phyloP scores from a whole-genome alignment of 2,888 invertebrate species.

The Xestia ashworthii region DNA sequence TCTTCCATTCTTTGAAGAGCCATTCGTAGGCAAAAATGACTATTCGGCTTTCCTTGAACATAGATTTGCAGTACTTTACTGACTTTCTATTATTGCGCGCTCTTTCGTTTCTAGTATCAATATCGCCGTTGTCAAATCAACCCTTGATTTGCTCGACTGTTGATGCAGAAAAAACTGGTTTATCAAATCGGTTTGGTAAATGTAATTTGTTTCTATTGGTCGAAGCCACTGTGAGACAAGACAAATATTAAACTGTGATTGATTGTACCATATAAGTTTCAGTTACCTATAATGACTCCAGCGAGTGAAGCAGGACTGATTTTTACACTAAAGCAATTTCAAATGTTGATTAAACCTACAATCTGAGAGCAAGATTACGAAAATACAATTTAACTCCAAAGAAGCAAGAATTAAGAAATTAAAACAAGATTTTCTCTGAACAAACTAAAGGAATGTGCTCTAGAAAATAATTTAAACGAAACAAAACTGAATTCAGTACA shows the following conservation, averaged over 20 bases:
- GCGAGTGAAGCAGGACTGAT: not conserved
- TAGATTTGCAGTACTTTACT: constrained; percentile 13
- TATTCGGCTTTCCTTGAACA: not conserved
- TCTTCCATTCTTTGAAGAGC: constrained; percentile 15
- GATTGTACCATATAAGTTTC: not conserved
- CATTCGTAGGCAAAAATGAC: constrained; percentile 16
- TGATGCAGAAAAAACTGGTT: not conserved
- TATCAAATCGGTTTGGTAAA: not conserved
- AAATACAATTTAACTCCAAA: constrained; percentile 19
- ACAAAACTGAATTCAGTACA: constrained; percentile 47
- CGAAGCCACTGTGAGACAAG: not conserved
- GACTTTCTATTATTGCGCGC: not conserved
- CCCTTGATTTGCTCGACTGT: not conserved
- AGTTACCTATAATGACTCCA: not conserved
- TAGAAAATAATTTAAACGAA: constrained; percentile 52
- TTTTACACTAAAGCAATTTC: not conserved
- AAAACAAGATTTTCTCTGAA: constrained; percentile 30
- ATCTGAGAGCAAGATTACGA: not conserved
- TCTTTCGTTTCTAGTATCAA: not conserved
- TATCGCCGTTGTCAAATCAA: not conserved
- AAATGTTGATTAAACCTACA: not conserved
- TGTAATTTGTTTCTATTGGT: not conserved
- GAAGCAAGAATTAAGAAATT: constrained; percentile 37
- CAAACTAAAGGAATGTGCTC: constrained; percentile 35
- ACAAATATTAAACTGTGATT: not conserved